Percentiles rank a stretch among this genome's conserved stretches.
Evolutionary conservation across 2,113 vertebrate species (phyloP).

Genomic region (Myiozetetes cayanensis): DNA sequence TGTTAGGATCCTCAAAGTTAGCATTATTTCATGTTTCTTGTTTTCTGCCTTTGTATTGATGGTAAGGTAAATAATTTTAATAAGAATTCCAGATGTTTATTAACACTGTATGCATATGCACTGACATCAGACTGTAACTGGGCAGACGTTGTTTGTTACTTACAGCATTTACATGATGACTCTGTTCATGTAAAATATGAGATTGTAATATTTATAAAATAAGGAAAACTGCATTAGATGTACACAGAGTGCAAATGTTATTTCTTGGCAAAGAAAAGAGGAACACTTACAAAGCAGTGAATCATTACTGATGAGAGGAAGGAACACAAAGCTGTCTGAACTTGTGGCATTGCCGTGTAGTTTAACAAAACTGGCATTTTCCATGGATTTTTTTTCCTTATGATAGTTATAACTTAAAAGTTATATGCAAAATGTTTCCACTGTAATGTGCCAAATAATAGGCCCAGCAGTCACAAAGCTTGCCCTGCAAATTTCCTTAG

Average conservation of each 20-base stretch:
- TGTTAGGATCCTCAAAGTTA: not conserved
- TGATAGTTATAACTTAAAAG: not conserved
- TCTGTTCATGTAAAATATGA: not conserved
- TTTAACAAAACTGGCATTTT: conserved; percentile 6
- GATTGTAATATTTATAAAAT: not conserved
- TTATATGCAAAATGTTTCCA: not conserved
- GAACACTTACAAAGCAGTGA: not conserved
- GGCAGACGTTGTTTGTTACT: not conserved
- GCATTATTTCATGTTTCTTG: not conserved
- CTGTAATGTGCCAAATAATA: not conserved
- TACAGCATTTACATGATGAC: not conserved
- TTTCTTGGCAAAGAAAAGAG: not conserved
- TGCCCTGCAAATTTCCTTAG: not conserved
- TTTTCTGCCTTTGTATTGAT: not conserved
- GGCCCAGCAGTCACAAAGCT: not conserved
- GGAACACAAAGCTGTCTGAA: not conserved
- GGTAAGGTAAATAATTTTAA: not conserved
- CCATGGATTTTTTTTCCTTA: not conserved
- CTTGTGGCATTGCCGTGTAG: not conserved
- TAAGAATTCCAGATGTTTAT: not conserved
- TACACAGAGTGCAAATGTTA: not conserved
- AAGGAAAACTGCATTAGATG: not conserved
- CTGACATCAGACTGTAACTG: not conserved
- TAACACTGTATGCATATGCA: not conserved
- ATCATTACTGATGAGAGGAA: not conserved